Base-by-base conservation (phyloP, 2,888 invertebrate species). In the Bellardia pandia region DNA sequence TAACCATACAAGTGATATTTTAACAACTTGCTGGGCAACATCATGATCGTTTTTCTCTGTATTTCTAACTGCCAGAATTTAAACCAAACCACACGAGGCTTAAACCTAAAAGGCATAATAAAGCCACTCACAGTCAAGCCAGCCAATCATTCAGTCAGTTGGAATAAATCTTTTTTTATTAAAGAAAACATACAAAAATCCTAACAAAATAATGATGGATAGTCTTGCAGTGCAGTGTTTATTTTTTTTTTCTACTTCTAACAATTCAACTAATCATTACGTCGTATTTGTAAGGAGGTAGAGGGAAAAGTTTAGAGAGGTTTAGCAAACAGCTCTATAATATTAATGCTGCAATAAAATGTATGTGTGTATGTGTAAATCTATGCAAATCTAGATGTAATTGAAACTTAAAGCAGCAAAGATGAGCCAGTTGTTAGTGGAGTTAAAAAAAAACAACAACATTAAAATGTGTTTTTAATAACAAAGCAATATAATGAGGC, bases 121-220 rank as follows among this genome's bases (percentile, higher is more conserved):
- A 64, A 37, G 51, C 42, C 64, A 56, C 14, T 23, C 37, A 66
- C 51, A 45, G 9, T 11, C 8, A 33, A 60, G n/a, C n/a, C 42
- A 33, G 45, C 4, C 62, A 76, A 33, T 7, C 40, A 37, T 16
- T n/a, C 30, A 53, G 40, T 40, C 14, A 58, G 45, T 37, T 16
- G 60, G 37, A 30, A 77, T 68, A 68, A 77, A 66, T 53, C 30
- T 77, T 66, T 42, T 53, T 6, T 37, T 14, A 8, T 23, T 7
- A 33, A 37, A 62, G 33, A 30, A 60, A 60, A 60, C 33, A 48
- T 3, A 60, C 37, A 74, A 64, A 53, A 68, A 60, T 30, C 37
- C 37, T 45, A 45, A 42, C 51, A 56, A 69, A 76, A 77, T 83
- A 66, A 60, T 77, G 75, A 85, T 80, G 64, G 42, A 80, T 77